Conservation (phyloP, 2,113 vertebrate genomes). For the Lophochroa leadbeateri region DNA sequence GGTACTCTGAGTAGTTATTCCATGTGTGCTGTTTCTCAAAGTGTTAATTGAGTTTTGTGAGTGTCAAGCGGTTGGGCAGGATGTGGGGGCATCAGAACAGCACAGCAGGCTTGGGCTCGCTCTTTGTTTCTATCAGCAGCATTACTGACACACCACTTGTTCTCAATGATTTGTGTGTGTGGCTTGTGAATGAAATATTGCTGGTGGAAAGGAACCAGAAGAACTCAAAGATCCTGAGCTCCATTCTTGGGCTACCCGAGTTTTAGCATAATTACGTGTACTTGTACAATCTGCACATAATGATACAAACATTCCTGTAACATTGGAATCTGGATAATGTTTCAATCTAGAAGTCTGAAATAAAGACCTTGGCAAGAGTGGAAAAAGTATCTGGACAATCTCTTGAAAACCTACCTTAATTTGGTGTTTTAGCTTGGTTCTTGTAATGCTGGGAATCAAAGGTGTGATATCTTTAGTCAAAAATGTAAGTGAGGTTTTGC, state of each 20-base stretch:
- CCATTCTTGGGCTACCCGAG: neutral
- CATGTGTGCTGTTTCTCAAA: neutral
- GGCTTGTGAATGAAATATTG: neutral
- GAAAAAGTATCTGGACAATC: neutral
- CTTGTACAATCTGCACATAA: neutral
- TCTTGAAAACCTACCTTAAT: neutral
- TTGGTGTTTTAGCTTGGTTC: neutral
- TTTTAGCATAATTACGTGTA: neutral
- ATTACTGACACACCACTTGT: neutral
- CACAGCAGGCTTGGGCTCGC: neutral
- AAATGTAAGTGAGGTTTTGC: neutral
- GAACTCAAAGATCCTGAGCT: neutral
- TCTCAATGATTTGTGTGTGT: neutral
- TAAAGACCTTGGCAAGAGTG: neutral
- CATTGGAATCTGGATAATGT: neutral
- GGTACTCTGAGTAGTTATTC: neutral
- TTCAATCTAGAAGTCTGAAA: neutral
- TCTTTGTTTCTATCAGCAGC: neutral
- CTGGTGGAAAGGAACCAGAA: neutral
- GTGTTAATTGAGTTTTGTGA: neutral
- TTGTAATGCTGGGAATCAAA: neutral
- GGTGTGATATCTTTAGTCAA: neutral
- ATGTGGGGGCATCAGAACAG: neutral
- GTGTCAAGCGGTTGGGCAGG: neutral
- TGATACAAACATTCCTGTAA: neutral